Evolutionary conservation across 2,888 invertebrate genomes (phyloP).

Genomic region (Sclerodermus sp.): DNA sequence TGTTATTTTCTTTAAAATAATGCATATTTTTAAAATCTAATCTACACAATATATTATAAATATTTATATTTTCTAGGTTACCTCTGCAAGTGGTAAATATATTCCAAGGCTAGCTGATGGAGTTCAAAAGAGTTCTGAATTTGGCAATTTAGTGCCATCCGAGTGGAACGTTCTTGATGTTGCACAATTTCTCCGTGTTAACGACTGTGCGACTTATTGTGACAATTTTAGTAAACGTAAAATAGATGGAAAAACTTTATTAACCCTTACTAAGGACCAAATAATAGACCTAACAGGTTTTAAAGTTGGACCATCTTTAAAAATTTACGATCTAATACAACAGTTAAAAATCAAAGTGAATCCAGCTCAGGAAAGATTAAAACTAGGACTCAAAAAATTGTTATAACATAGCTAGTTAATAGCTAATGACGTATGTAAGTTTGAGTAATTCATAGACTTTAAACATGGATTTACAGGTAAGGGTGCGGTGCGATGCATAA

Average conservation of each 20-base stretch:
- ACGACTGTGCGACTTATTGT: constrained; percentile 72
- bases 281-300: constrained; percentile 86
- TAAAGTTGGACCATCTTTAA: constrained; percentile 93
- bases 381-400: constrained; percentile 68
- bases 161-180: constrained; percentile 87
- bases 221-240: constrained; percentile 65
- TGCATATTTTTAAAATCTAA: too few species aligned
- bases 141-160: constrained; percentile 64
- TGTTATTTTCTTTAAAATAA: constrained; percentile 16
- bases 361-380: constrained; percentile 70
- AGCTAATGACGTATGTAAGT: constrained; percentile 34
- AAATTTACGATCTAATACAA: constrained; percentile 90
- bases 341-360: constrained; percentile 85
- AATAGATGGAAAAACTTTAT: constrained; percentile 79
- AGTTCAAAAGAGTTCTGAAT: constrained; percentile 59
- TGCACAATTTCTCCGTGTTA: constrained; percentile 84
- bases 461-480: constrained; percentile 51
- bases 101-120: constrained; percentile 63
- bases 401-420: constrained; percentile 59
- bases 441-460: constrained; percentile 36
- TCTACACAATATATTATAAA: too few species aligned
- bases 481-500: too few species aligned
- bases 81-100: constrained; percentile 60
- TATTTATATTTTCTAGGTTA: constrained; percentile 52
- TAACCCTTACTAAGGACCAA: constrained; percentile 85